Evolutionary conservation across 2,888 invertebrate genomes (phyloP).

Genomic region (Drosophila acutilabella): DNA sequence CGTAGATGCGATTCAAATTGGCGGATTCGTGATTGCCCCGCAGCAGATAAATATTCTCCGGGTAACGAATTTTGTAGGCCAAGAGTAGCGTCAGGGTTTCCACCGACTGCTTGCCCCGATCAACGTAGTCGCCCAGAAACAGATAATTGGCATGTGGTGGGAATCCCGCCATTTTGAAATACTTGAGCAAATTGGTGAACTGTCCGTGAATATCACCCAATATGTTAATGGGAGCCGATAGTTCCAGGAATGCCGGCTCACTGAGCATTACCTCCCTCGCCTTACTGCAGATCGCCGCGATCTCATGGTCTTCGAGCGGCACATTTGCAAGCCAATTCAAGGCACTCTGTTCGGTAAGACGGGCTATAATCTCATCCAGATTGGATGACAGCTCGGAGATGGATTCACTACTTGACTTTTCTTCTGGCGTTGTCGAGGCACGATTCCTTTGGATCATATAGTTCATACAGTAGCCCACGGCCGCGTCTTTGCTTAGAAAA

Average conservation of each 20-base stretch:
- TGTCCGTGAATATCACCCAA: conserved; percentile 99
- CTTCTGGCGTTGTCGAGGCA: neutral
- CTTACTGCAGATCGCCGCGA: conserved; percentile 96
- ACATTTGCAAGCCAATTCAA: conserved; percentile 92
- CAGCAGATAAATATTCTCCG: conserved; percentile 97
- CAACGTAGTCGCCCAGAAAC: conserved; percentile 92
- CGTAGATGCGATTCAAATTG: conserved; percentile 98
- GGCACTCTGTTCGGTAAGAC: conserved; percentile 20
- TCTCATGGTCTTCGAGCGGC: conserved; percentile 98
- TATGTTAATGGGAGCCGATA: conserved; percentile 99
- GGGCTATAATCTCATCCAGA: conserved; percentile 52
- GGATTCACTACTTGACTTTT: conserved; percentile 1
- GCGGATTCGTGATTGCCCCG: conserved; percentile 99
- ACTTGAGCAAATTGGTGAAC: conserved; percentile 96
- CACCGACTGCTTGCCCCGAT: conserved; percentile 93
- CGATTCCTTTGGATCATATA: conserved; percentile 18
- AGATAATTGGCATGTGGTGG: conserved; percentile 98
- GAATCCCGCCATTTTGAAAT: conserved; percentile 99
- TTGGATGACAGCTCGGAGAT: conserved; percentile 18
- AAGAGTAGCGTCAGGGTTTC: conserved; percentile 98
- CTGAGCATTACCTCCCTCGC: conserved; percentile 98
- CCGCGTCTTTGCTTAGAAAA: conserved; percentile 13
- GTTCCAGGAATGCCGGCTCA: conserved; percentile 97
- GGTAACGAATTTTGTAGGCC: conserved; percentile 99
- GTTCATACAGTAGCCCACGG: conserved; percentile 34